Conservation (phyloP, 2,797 vertebrate species). For the Sylvilagus floridanus region DNA sequence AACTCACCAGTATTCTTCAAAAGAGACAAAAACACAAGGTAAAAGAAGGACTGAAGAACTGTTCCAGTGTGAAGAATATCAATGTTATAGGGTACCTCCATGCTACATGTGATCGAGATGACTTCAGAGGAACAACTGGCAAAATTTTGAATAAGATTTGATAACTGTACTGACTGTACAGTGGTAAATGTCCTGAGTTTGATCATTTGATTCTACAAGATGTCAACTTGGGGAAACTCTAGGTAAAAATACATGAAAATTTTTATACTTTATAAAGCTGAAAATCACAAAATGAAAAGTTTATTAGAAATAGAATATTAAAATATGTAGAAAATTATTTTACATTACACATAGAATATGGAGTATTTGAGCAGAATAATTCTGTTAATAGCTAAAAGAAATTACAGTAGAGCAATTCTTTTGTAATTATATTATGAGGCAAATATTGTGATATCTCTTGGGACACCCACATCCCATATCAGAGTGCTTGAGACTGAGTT, state of each 20-base stretch:
- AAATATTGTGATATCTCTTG: too few relatives aligned
- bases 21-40: not conserved
- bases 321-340: not conserved
- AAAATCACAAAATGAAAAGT: constrained; percentile 15
- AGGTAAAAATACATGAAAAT: not conserved
- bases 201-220: not conserved
- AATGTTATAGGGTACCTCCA: not conserved
- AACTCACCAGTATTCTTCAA: not conserved
- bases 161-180: not conserved
- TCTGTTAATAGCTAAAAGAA: not conserved
- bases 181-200: not conserved
- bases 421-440: constrained; percentile 21
- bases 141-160: not conserved
- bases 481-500: too few relatives aligned
- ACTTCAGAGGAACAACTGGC: not conserved
- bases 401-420: not conserved
- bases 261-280: not conserved
- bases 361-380: not conserved
- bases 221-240: not conserved
- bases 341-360: not conserved
- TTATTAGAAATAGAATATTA: not conserved
- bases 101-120: not conserved
- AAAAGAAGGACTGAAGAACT: not conserved
- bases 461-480: too few relatives aligned
- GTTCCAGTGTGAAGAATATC: not conserved